Percentiles rank a stretch among this genome's conserved stretches.
Conservation (phyloP, 2,113 vertebrate species). For the Thryonomys swinderianus region DNA sequence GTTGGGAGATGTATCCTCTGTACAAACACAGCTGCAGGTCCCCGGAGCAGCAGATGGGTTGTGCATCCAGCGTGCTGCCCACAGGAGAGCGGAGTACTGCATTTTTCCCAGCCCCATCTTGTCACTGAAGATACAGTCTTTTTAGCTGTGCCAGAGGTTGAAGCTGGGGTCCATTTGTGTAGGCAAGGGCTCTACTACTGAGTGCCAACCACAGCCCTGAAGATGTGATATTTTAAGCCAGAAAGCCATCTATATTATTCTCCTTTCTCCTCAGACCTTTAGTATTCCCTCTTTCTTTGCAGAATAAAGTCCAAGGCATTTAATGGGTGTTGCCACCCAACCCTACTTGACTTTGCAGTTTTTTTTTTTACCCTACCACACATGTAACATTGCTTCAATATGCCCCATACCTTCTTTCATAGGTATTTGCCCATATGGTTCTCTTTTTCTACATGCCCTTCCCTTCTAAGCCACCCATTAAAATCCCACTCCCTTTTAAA, state of each 20-base stretch:
- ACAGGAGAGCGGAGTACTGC: background rate
- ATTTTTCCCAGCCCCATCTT: background rate
- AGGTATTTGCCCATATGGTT: background rate
- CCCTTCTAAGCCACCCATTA: background rate
- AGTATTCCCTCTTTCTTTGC: background rate
- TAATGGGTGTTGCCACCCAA: background rate
- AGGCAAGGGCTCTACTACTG: background rate
- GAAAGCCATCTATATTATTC: background rate
- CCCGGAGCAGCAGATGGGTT: background rate
- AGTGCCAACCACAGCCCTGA: background rate
- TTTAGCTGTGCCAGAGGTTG: background rate
- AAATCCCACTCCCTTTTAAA: slow-evolving; percentile 41
- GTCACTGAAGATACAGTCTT: background rate
- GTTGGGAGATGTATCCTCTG: background rate
- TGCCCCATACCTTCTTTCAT: background rate
- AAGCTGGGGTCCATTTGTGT: background rate
- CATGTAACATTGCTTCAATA: background rate
- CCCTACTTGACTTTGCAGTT: background rate
- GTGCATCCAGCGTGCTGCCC: background rate
- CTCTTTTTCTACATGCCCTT: background rate
- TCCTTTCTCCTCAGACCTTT: background rate
- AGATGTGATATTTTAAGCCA: background rate
- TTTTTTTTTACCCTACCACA: background rate
- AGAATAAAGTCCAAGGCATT: background rate
- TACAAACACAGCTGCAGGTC: background rate